Percentiles rank a stretch among this genome's conserved stretches.
These are phyloP conservation scores for Ceratosolen fusciceps DNA, from an alignment of 1,140 invertebrate genomes.

Conservation along the genomic window DNA sequence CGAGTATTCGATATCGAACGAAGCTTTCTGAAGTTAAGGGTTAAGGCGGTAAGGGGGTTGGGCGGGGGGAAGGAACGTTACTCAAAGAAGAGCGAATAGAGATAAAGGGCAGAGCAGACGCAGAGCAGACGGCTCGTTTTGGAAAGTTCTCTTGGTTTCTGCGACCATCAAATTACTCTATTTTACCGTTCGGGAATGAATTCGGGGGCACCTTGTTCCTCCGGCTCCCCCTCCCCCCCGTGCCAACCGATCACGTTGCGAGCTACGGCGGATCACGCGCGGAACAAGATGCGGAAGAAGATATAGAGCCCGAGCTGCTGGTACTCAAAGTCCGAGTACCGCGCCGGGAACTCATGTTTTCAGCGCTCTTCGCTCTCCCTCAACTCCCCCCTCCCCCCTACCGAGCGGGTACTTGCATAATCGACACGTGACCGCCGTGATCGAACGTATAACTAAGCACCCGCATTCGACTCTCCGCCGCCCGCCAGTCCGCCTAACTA, in stretches of 20 bases:
- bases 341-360: neutral
- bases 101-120: too few relatives aligned
- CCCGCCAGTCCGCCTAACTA: neutral
- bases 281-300: too few relatives aligned
- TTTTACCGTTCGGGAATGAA: too few relatives aligned
- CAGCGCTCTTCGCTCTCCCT: neutral
- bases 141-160: too few relatives aligned
- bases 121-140: too few relatives aligned
- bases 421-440: neutral
- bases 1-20: neutral
- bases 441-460: neutral
- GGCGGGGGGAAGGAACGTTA: neutral
- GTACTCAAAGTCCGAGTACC: neutral
- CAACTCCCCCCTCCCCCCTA: too few relatives aligned
- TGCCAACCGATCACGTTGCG: neutral
- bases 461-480: neutral
- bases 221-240: neutral
- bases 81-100: neutral
- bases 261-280: neutral
- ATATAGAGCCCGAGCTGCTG: neutral
- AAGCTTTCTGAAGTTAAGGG: neutral
- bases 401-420: neutral
- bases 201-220: too few relatives aligned
- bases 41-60: neutral
- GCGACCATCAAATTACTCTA: too few relatives aligned